phyloP scores from a whole-genome alignment of 1,140 invertebrate species.

The Hormaphis cornu region DNA sequence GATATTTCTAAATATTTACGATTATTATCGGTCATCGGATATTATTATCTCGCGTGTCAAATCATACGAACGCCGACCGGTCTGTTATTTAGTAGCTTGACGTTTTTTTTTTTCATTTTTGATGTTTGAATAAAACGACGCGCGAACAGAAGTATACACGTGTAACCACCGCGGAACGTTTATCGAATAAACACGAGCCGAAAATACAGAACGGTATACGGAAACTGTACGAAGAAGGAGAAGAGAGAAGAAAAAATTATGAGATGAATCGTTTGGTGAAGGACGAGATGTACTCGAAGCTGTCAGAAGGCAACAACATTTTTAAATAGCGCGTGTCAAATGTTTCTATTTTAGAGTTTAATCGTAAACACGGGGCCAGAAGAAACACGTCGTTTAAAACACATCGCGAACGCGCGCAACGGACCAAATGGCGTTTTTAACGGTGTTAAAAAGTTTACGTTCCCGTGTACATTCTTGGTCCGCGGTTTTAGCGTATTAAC shows the following conservation, averaged over 20 bases:
- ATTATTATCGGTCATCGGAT: too few relatives aligned
- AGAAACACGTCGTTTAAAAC: conserved; percentile 8
- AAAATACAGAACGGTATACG: too few relatives aligned
- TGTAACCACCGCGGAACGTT: too few relatives aligned
- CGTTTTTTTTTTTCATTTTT: not conserved
- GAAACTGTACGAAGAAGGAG: too few relatives aligned
- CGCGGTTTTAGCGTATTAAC: too few relatives aligned
- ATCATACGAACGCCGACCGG: not conserved
- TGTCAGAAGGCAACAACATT: conserved; percentile 16
- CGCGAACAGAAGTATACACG: not conserved
- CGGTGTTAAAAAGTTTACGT: not conserved
- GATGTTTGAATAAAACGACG: not conserved
- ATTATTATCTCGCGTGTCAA: not conserved
- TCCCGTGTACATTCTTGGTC: not conserved
- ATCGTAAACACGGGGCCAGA: not conserved
- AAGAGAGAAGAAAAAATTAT: conserved; percentile 1
- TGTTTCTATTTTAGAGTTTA: conserved; percentile 22
- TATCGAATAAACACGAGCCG: conserved; percentile 17
- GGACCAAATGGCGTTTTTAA: not conserved
- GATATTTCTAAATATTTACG: too few relatives aligned
- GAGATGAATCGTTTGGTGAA: conserved; percentile 14
- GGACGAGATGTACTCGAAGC: conserved; percentile 17
- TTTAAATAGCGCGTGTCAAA: conserved; percentile 20
- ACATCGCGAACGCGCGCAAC: not conserved
- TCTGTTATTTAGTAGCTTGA: not conserved